phyloP scores from a whole-genome alignment of 2,797 vertebrate species.

The Naso thynnoides region DNA sequence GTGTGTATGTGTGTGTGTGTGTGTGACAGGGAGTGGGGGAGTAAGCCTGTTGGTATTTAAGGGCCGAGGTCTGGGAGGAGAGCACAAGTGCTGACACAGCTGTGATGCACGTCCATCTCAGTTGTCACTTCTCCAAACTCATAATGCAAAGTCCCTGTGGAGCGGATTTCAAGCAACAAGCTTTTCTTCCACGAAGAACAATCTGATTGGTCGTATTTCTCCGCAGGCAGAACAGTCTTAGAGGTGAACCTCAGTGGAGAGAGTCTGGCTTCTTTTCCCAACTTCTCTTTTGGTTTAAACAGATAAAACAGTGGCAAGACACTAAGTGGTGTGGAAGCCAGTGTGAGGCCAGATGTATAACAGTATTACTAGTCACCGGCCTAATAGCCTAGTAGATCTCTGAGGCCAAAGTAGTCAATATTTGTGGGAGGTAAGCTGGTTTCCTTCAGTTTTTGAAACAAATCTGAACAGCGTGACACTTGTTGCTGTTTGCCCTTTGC shows the following conservation, averaged over 20 bases:
- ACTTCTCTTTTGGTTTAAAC: conserved; percentile 6
- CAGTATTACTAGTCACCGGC: background rate
- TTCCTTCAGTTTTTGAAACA: background rate
- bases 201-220: conserved; percentile 20
- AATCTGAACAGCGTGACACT: background rate
- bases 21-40: conserved; percentile 24
- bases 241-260: conserved; percentile 1
- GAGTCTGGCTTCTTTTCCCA: background rate
- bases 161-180: conserved; percentile 5
- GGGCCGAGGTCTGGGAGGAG: conserved; percentile 30
- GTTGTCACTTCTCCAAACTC: conserved; percentile 32
- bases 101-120: conserved; percentile 52
- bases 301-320: background rate
- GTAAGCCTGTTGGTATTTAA: conserved; percentile 33
- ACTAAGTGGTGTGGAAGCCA: background rate
- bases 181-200: conserved; percentile 7
- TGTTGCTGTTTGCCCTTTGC: background rate
- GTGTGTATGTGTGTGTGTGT: conserved; percentile 43
- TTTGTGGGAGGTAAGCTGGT: background rate
- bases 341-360: background rate
- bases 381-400: background rate
- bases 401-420: background rate
- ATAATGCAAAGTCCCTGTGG: conserved; percentile 19
- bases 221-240: conserved; percentile 16
- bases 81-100: conserved; percentile 40